A percentile compares a stretch with the other conserved stretches of the same genome.
phyloP scores from a whole-genome alignment of 2,888 invertebrate genomes.

The Crepidodera aurea region DNA sequence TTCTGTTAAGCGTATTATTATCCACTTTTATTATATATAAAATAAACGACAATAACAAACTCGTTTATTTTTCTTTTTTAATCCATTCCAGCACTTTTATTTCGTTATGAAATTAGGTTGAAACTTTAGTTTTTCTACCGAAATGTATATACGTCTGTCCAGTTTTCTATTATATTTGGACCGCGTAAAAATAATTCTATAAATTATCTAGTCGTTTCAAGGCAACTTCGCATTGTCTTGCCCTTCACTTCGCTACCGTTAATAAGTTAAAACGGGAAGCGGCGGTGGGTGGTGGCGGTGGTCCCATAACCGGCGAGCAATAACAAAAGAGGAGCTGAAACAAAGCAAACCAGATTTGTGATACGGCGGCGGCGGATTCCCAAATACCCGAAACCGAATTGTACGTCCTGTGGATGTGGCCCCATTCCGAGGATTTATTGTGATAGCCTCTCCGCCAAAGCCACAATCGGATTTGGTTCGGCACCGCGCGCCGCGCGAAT shows the following conservation, averaged over 20 bases:
- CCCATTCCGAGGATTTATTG: slow-evolving; percentile 58
- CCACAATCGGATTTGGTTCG: slow-evolving; percentile 58
- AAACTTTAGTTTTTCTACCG: too few species aligned
- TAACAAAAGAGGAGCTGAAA: slow-evolving; percentile 38
- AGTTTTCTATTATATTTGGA: too few species aligned
- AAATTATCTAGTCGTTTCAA: neutral
- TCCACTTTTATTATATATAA: too few species aligned
- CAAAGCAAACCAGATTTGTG: slow-evolving; percentile 53
- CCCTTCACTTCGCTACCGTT: slow-evolving; percentile 16
- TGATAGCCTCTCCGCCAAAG: slow-evolving; percentile 58
- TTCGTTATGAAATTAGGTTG: too few species aligned
- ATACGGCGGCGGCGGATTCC: slow-evolving; percentile 45
- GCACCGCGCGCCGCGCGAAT: slow-evolving; percentile 32
- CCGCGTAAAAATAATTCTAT: neutral
- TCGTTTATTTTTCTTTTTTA: too few species aligned
- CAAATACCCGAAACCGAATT: slow-evolving; percentile 55
- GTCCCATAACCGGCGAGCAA: slow-evolving; percentile 31
- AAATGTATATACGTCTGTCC: too few species aligned
- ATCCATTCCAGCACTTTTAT: too few species aligned
- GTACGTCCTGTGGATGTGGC: slow-evolving; percentile 56
- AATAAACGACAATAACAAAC: too few species aligned
- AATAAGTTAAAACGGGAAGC: slow-evolving; percentile 22
- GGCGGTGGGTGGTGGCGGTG: neutral
- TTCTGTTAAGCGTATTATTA: too few species aligned
- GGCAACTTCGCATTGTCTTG: neutral